Evolutionary conservation across 2,888 invertebrate species (phyloP).

Genomic region (Eristalinus aeneus): DNA sequence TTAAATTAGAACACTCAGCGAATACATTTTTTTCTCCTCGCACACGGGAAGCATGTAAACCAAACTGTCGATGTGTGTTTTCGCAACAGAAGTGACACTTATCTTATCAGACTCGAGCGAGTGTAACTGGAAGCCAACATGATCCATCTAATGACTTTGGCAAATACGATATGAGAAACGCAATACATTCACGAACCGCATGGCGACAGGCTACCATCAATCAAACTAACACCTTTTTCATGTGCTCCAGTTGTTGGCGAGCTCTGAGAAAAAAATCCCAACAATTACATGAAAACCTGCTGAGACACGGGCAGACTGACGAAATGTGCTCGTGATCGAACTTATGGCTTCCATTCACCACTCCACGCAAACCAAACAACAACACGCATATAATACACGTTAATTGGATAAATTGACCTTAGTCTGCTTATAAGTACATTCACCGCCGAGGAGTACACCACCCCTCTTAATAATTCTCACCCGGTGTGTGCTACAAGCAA

Average conservation of each 20-base stretch:
- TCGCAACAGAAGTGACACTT: neutral
- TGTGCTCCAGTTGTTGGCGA: neutral
- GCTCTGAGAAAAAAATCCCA: neutral
- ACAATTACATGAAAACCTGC: neutral
- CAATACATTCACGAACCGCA: slow-evolving; percentile 1
- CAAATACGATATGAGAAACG: slow-evolving; percentile 5
- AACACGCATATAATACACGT: neutral
- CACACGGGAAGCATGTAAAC: slow-evolving; percentile 3
- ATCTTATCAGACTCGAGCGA: slow-evolving; percentile 19
- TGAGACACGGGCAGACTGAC: neutral
- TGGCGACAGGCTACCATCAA: slow-evolving; percentile 15
- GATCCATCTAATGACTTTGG: neutral
- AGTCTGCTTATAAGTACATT: neutral
- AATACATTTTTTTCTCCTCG: neutral
- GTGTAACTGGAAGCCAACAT: slow-evolving; percentile 7
- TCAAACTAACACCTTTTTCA: neutral
- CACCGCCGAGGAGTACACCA: neutral
- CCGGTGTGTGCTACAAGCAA: neutral
- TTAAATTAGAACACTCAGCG: neutral
- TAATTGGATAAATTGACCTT: slow-evolving; percentile 42
- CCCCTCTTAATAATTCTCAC: neutral
- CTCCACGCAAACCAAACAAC: neutral
- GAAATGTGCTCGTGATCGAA: slow-evolving; percentile 24
- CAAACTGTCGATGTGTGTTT: neutral
- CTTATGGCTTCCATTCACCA: neutral